These are phyloP conservation scores for Cremastinae sp. DNA, from an alignment of 2,888 invertebrate species.

Conservation along the genomic window DNA sequence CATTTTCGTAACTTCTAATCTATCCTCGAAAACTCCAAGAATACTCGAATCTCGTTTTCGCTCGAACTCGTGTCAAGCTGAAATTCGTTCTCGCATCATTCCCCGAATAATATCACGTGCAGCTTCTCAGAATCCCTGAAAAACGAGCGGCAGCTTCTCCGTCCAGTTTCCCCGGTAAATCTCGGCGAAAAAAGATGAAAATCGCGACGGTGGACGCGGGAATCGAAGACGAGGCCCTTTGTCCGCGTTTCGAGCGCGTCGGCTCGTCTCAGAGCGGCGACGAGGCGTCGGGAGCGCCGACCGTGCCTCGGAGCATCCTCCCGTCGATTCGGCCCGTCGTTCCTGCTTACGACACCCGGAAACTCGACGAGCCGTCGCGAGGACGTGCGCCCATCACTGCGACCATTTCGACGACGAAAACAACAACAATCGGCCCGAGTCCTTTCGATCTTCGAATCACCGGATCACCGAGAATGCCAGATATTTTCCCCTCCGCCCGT, in stretches of 20 bases:
- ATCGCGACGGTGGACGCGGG: neutral
- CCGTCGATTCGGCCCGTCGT: neutral
- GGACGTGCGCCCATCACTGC: slow-evolving; percentile 36
- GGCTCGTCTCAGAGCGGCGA: neutral
- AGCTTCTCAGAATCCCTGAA: neutral
- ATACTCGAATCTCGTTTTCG: neutral
- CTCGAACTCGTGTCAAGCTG: neutral
- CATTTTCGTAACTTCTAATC: slow-evolving; percentile 83
- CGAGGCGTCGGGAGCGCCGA: slow-evolving; percentile 43
- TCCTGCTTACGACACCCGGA: slow-evolving; percentile 16
- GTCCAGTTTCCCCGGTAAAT: too few species aligned
- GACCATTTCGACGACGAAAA: slow-evolving; percentile 27
- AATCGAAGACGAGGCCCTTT: slow-evolving; percentile 1
- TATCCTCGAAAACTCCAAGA: neutral
- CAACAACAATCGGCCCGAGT: slow-evolving; percentile 1
- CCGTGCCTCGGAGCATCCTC: slow-evolving; percentile 35
- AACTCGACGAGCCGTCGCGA: slow-evolving; percentile 26
- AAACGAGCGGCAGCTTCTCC: too few species aligned
- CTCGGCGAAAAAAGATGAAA: too few species aligned
- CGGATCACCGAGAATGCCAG: neutral
- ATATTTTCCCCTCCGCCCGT: neutral
- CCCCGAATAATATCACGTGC: neutral
- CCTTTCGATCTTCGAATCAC: neutral
- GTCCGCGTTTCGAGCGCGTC: slow-evolving; percentile 1
- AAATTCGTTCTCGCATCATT: neutral